Base-by-base conservation (phyloP, 2,888 invertebrate genomes). In the Pycnomerus fuliginosus region DNA sequence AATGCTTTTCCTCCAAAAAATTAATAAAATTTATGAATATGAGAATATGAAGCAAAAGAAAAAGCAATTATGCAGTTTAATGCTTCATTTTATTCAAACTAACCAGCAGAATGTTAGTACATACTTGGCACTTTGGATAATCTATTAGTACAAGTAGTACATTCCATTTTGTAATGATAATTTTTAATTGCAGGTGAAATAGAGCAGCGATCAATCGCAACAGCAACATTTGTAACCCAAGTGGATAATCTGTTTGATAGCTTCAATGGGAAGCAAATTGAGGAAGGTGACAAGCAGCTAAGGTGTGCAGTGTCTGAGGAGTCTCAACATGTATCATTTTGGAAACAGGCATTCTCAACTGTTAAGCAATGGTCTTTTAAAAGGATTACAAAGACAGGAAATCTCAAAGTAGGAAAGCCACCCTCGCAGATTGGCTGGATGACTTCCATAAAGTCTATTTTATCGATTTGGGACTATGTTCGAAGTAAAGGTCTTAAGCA, bases 351-450 rank as follows among this genome's bases (percentile, higher is more conserved):
- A 2, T 29, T 28, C n/a, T n/a, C 39, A 8, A 29, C n/a, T 11
- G 43, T 47, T 3, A 31, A 40, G 10, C 17, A 16, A 15, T 44
- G 44, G 48, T 15, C 16, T 4, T 48, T 44, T 25, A 16, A 33
- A 32, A 29, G 46, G 28, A 38, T 27, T 13, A 42, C 38, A 2
- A 49, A 38, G 31, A 49, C 27, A 7, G 42, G 45, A 7, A 17
- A 24, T 3, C 14, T 47, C 10, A 34, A 28, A 17, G 14, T 20
- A 14, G 14, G 3, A 7, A 40, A 23, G 16, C 46, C 50, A 20
- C 51, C 43, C n/a, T 51, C 48, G 10, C 51, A 51, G 14, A 30
- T 27, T 12, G 51, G 48, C 12, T 48, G 48, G 48, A 5, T 45
- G 22, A 38, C 25, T 3, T 35, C 43, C 11, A n/a, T 51, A 8